These are phyloP conservation scores for Bryconaethiops microstoma DNA, from an alignment of 2,797 vertebrate species.

Conservation along the genomic window DNA sequence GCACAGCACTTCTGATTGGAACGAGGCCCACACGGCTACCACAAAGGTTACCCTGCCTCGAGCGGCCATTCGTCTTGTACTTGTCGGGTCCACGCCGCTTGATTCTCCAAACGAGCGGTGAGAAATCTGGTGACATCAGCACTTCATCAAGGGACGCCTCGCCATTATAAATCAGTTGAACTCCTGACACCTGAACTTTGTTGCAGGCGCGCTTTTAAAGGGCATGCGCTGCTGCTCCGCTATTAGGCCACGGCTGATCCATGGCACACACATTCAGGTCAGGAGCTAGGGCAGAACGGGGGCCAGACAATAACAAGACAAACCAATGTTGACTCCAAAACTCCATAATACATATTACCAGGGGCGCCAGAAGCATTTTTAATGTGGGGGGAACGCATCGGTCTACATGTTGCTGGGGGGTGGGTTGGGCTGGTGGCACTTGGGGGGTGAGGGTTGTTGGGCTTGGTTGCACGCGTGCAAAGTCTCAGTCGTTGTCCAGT, in stretches of 20 bases:
- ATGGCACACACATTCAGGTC: conserved; percentile 79
- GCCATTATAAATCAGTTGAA: conserved; percentile 86
- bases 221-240: conserved; percentile 69
- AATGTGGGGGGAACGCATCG: too few relatives aligned
- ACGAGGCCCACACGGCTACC: conserved; percentile 63
- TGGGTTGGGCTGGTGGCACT: too few relatives aligned
- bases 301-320: conserved; percentile 48
- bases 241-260: conserved; percentile 78
- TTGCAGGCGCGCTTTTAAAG: conserved; percentile 74
- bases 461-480: too few relatives aligned
- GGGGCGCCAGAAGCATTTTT: too few relatives aligned
- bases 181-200: conserved; percentile 84
- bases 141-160: conserved; percentile 75
- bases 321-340: conserved; percentile 38
- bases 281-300: conserved; percentile 66
- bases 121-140: conserved; percentile 73
- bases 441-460: too few relatives aligned
- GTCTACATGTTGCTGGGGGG: too few relatives aligned
- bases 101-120: conserved; percentile 79
- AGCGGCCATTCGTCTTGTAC: conserved; percentile 78
- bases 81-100: conserved; percentile 70
- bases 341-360: neutral
- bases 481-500: too few relatives aligned
- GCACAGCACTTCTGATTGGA: conserved; percentile 69
- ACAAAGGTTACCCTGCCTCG: conserved; percentile 77